Evolutionary conservation across 2,888 invertebrate genomes (phyloP), one percentile per base, ranked within the genome.

Genomic region (Polydrusus cervinus): DNA sequence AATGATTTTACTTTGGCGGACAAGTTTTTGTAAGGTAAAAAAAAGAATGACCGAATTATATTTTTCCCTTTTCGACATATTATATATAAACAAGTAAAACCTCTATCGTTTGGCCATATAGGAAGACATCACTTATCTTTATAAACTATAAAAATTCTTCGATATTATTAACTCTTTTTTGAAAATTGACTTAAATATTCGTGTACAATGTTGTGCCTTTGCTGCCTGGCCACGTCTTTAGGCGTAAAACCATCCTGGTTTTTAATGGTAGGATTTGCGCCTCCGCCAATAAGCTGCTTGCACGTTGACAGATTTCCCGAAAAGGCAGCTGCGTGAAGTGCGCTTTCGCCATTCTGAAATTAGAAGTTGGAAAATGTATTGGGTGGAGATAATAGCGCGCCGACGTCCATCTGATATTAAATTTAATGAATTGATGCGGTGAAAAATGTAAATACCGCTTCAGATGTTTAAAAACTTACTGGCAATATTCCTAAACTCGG

Each of bases 321-420:
- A 89, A 97, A 91, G 45, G 95, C 94, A 3, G 97, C 97, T 61
- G 96, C 97, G 89, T 97, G 97, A 62, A 98, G 88, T 0, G 96
- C 94, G 70, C 94, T 93, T 88, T 97, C 97, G 0, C 97, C 97
- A 89, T 97, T 97, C 96, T 97, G 86, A 47, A 88, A 88, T 79
- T 80, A 75, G 75, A 61, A 16, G 40, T 10, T n/a, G n/a, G n/a
- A n/a, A n/a, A n/a, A n/a, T n/a, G n/a, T n/a, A n/a, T n/a, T n/a
- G n/a, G n/a, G n/a, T n/a, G n/a, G n/a, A n/a, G n/a, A n/a, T n/a
- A n/a, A n/a, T n/a, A n/a, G n/a, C n/a, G n/a, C n/a, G n/a, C n/a
- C n/a, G n/a, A n/a, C n/a, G n/a, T n/a, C n/a, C n/a, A n/a, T n/a
- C n/a, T n/a, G n/a, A n/a, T n/a, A n/a, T n/a, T n/a, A n/a, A n/a